A percentile compares a stretch with the other conserved stretches of the same genome.
Evolutionary conservation across 2,888 invertebrate genomes (phyloP).

Genomic region (Diarsia brunnea): DNA sequence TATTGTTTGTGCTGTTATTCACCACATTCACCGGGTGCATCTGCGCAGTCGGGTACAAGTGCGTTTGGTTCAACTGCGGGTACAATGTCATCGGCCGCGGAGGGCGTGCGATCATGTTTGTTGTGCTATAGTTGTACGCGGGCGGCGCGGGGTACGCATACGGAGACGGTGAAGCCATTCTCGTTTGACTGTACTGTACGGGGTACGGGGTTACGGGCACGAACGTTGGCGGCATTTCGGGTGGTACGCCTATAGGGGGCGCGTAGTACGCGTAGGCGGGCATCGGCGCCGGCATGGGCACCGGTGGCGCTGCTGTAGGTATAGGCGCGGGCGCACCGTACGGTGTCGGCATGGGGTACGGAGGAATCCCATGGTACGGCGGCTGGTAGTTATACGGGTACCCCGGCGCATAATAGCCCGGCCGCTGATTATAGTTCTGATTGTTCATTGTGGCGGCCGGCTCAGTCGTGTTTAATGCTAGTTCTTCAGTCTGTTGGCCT

Average conservation of each 20-base stretch:
- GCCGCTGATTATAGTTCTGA: slow-evolving; percentile 82
- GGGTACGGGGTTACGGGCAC: slow-evolving; percentile 74
- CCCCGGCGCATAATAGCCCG: slow-evolving; percentile 79
- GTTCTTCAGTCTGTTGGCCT: slow-evolving; percentile 85
- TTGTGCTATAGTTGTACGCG: slow-evolving; percentile 84
- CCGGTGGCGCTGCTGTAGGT: slow-evolving; percentile 72
- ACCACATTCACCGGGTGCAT: slow-evolving; percentile 49
- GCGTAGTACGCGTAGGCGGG: slow-evolving; percentile 79
- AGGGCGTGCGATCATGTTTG: slow-evolving; percentile 85
- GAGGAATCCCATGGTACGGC: slow-evolving; percentile 78
- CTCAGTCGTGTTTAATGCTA: slow-evolving; percentile 78
- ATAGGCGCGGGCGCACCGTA: slow-evolving; percentile 78
- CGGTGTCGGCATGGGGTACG: slow-evolving; percentile 79
- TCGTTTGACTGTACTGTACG: slow-evolving; percentile 83
- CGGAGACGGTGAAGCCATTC: slow-evolving; percentile 82
- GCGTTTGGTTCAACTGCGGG: slow-evolving; percentile 80
- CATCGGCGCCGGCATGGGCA: slow-evolving; percentile 79
- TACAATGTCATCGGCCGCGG: slow-evolving; percentile 79
- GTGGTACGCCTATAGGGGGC: slow-evolving; percentile 67
- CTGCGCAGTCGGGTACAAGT: slow-evolving; percentile 77
- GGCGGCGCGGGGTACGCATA: slow-evolving; percentile 78
- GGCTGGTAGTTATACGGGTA: slow-evolving; percentile 79
- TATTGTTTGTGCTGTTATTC: slow-evolving; percentile 60
- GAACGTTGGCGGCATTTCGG: slow-evolving; percentile 74
- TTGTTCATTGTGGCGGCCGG: slow-evolving; percentile 82